Base-by-base conservation (phyloP, 2,888 invertebrate species). In the Ornithoptera alexandrae region DNA sequence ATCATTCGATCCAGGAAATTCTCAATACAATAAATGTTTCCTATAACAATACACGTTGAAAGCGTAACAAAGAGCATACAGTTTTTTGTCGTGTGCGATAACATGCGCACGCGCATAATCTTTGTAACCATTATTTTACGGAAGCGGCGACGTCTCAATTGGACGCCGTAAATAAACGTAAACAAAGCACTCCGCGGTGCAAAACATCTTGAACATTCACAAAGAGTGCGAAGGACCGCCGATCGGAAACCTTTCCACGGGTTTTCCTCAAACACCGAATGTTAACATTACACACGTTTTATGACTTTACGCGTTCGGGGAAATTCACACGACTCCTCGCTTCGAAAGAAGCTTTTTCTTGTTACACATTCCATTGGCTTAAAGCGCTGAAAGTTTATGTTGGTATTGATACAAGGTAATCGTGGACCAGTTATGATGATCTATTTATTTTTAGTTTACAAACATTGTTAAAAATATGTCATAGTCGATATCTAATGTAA, bases 331-430 rank as follows among this genome's bases (percentile, higher is more conserved):
- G 70, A 61, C 67, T 73, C 74, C 71, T 42, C 72, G 73, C 72
- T 72, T 61, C 72, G 71, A 77, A 77, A 80, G 71, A 76, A 76
- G 74, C 74, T 77, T 46, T 46, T 46, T 72, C 17, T 20, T 12
- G 24, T 65, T 56, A 69, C 22, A 65, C 61, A 64, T 60, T 3
- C 15, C 24, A 22, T 20, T 30, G 36, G 30, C 0, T 10, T 42
- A 46, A 46, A 46, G 46, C 46, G 2, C 12, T 12, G 3, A 46
- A 46, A 12, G 3, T 46, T 10, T 15, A 46, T 46, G 3, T 46
- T 4, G 15, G 4, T 17, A 15, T 17, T 46, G 4, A 12, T 46
- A 15, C 15, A 46, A 46, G 12, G 46, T 15, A 46, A 46, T 46
- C 46, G 2, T 15, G 10, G 46, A 46, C 12, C 10, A 1, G 39